phyloP scores from a whole-genome alignment of 2,888 invertebrate genomes.

The Priocnemis perturbator region DNA sequence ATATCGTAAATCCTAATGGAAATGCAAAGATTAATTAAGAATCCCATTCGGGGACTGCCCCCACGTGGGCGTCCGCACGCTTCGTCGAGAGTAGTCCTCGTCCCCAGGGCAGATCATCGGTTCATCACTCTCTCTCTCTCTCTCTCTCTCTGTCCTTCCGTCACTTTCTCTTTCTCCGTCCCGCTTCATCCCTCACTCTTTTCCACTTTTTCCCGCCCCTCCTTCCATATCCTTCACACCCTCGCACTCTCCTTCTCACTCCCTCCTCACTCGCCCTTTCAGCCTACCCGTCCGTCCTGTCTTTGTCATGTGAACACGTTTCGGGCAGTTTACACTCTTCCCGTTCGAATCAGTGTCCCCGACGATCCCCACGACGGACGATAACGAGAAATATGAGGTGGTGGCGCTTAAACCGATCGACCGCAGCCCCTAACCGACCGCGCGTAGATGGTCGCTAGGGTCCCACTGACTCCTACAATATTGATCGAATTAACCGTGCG shows the following conservation, averaged over 20 bases:
- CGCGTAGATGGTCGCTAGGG: constrained; percentile 1
- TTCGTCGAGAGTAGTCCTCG: constrained; percentile 20
- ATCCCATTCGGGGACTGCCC: constrained; percentile 60
- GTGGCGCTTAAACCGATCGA: constrained; percentile 50
- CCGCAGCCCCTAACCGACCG: constrained; percentile 13
- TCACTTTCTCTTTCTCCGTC: not conserved
- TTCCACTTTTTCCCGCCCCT: not conserved
- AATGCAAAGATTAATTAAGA: constrained; percentile 71
- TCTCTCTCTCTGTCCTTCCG: not conserved
- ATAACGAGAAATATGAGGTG: constrained; percentile 55
- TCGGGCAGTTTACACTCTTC: constrained; percentile 13
- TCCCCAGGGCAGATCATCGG: constrained; percentile 61
- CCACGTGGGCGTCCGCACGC: constrained; percentile 55
- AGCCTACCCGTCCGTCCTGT: constrained; percentile 8
- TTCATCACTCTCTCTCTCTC: constrained; percentile 35
- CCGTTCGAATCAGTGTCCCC: constrained; percentile 24
- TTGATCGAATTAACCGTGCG: too few relatives aligned
- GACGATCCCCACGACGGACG: constrained; percentile 33
- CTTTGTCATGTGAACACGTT: constrained; percentile 3
- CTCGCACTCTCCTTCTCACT: not conserved
- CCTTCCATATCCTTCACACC: not conserved
- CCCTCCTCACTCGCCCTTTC: constrained; percentile 18
- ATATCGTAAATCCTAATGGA: constrained; percentile 68
- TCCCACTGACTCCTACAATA: too few relatives aligned
- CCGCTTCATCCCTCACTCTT: not conserved